Evolutionary conservation across 1,140 invertebrate genomes (phyloP), one percentile per base, ranked within the genome.

Genomic region (Euschistus heros): DNA sequence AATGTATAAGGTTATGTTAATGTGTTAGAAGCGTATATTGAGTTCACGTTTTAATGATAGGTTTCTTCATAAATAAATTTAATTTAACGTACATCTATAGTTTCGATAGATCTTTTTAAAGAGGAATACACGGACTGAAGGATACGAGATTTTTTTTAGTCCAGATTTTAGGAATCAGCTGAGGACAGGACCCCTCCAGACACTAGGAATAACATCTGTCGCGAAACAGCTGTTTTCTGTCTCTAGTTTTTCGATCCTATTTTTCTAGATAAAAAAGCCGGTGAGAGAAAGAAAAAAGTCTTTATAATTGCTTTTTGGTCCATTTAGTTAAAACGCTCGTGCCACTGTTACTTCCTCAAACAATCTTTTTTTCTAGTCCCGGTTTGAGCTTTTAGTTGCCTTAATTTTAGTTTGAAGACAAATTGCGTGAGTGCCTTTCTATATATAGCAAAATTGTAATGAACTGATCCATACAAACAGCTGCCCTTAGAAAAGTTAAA

Each of bases 241-340:
- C 22, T 10, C 47, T 17, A 50, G n/a, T 18, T 50, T 50, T 50
- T 20, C 47, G 47, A 20, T 50, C 2, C 10, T 50, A 20, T 20
- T 50, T n/a, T 22, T 50, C 33, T 37, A 13, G 33, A 37, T 37
- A 37, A 37, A 37, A 37, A 37, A 37, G 33, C 10, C 33, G 33
- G 33, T 37, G 33, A 37, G 33, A 37, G 33, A 10, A 37, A 37
- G 33, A 4, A 50, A 50, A 50, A 50, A 50, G 22, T 50, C 17
- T 18, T 50, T 50, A 50, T 50, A 20, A 50, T 50, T 50, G n/a
- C 47, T 50, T 50, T 50, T 6, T 22, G 22, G 47, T 2, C 47
- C 47, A 50, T 50, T 50, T 50, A 50, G n/a, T 50, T 50, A 50
- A 50, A 50, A 50, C 22, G n/a, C 47, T 50, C 47, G 47, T 22